Evolutionary conservation across 2,888 invertebrate genomes (phyloP).

Genomic region (Eretmocerus hayati): DNA sequence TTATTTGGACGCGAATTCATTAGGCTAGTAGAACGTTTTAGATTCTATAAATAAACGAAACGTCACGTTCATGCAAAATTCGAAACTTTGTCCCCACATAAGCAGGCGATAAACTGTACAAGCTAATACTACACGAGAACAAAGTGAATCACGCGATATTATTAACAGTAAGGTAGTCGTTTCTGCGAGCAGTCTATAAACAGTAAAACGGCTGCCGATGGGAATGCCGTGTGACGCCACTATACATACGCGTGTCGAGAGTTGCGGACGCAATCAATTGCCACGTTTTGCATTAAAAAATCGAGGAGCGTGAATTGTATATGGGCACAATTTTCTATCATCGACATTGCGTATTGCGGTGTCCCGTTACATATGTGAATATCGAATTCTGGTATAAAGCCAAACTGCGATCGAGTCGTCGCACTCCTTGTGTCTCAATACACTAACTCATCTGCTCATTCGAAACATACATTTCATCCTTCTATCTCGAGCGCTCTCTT

Average conservation of each 20-base stretch:
- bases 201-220: not conserved
- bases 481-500: too few species aligned
- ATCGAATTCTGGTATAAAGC: slow-evolving; percentile 15
- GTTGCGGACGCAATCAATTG: too few species aligned
- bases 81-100: slow-evolving; percentile 6
- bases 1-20: not conserved
- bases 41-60: slow-evolving; percentile 12
- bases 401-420: too few species aligned
- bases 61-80: slow-evolving; percentile 12
- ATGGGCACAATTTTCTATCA: too few species aligned
- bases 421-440: too few species aligned
- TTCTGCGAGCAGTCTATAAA: slow-evolving; percentile 9
- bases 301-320: too few species aligned
- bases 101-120: not conserved
- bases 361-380: slow-evolving; percentile 13
- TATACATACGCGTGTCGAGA: too few species aligned
- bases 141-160: slow-evolving; percentile 22
- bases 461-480: too few species aligned
- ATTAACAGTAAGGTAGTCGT: slow-evolving; percentile 15
- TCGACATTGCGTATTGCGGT: slow-evolving; percentile 10
- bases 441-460: too few species aligned
- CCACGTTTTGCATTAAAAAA: too few species aligned
- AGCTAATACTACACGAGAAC: not conserved
- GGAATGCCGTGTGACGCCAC: too few species aligned
- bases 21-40: not conserved